These are phyloP conservation scores for Chauna torquata DNA, from an alignment of 2,113 vertebrate species.

Conservation along the genomic window DNA sequence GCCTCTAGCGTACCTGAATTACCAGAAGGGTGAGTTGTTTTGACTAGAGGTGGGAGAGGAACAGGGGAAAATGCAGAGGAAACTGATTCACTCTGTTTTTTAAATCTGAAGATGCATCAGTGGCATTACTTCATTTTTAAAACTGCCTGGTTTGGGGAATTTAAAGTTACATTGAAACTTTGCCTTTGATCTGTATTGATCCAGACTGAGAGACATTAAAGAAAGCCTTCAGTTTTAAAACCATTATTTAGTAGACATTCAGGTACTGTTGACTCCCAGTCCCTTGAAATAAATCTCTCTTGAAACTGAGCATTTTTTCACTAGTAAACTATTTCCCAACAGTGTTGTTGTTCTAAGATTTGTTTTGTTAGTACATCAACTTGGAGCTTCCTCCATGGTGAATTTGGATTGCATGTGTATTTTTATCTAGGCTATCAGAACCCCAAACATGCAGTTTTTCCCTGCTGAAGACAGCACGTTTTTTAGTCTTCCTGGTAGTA, in stretches of 20 bases:
- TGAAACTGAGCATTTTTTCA: background rate
- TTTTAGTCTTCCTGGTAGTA: background rate
- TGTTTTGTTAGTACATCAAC: background rate
- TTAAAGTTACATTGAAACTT: background rate
- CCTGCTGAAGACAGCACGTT: background rate
- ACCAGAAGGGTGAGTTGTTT: background rate
- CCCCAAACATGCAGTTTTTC: background rate
- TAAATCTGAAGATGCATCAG: background rate
- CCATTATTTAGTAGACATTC: background rate
- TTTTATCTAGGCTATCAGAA: background rate
- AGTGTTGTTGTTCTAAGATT: background rate
- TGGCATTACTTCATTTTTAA: background rate
- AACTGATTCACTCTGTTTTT: background rate
- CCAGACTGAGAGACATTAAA: background rate
- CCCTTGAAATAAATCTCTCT: background rate
- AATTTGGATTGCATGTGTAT: background rate
- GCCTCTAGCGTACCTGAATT: background rate
- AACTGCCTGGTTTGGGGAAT: background rate
- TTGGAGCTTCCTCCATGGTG: background rate
- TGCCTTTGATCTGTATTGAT: background rate
- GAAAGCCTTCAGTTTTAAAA: background rate
- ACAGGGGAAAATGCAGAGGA: background rate
- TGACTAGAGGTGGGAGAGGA: background rate
- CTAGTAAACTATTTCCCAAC: background rate
- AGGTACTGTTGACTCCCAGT: background rate